phyloP scores from a whole-genome alignment of 2,797 vertebrate species.

The Cyprinella venusta region DNA sequence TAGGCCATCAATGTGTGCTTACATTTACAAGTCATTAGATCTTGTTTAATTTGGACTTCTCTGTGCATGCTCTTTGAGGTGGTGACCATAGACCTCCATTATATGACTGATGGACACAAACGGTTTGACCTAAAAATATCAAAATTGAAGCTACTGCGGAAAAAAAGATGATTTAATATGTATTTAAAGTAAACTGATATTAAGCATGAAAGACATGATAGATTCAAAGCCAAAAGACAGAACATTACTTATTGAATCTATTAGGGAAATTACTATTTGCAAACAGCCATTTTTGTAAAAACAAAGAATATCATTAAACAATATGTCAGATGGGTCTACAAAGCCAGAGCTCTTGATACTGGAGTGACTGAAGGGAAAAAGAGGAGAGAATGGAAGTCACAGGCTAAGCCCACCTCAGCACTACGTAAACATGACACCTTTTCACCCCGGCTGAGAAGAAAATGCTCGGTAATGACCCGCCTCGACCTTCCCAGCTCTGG shows the following conservation, averaged over 20 bases:
- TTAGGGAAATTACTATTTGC: neutral
- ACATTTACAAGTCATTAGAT: no score
- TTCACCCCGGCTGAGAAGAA: constrained; percentile 72
- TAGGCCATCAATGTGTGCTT: no score
- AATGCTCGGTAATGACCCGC: constrained; percentile 80
- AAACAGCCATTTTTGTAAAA: constrained; percentile 1
- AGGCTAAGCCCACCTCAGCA: constrained; percentile 55
- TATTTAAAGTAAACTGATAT: neutral
- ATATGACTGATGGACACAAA: no score
- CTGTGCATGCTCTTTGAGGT: no score
- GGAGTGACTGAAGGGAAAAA: neutral
- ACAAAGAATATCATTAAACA: neutral
- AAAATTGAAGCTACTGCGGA: no score
- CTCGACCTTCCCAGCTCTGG: constrained; percentile 83
- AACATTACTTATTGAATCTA: neutral
- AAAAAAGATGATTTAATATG: neutral
- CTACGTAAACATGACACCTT: constrained; percentile 78
- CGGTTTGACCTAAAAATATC: no score
- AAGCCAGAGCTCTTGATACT: neutral
- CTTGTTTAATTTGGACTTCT: no score
- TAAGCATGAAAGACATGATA: neutral
- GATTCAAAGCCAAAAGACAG: neutral
- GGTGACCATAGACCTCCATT: no score
- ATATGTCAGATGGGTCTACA: neutral
- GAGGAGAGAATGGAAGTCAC: constrained; percentile 52